Conservation (phyloP, 2,797 vertebrate genomes). For the Denticeps clupeoides region DNA sequence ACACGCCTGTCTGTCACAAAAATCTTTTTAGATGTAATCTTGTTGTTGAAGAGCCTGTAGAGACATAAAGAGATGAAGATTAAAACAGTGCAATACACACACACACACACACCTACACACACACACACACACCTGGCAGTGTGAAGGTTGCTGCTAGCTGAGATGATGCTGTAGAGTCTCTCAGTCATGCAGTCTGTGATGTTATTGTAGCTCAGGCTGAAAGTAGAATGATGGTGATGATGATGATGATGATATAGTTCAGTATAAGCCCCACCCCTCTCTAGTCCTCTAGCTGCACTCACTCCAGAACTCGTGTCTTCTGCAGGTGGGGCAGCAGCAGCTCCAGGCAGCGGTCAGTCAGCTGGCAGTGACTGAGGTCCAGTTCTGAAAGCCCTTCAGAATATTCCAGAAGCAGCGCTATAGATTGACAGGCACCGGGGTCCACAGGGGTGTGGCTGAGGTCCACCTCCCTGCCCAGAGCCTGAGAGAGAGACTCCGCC, state of each 20-base stretch:
- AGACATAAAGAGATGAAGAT: slow-evolving; percentile 2
- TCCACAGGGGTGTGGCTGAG: slow-evolving; percentile 40
- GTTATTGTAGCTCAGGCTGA: slow-evolving; percentile 39
- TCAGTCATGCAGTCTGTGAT: slow-evolving; percentile 26
- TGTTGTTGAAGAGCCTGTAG: slow-evolving; percentile 37
- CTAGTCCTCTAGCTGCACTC: slow-evolving; percentile 21
- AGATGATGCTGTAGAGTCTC: slow-evolving; percentile 22
- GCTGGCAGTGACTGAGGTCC: slow-evolving; percentile 46
- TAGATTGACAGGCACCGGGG: slow-evolving; percentile 22
- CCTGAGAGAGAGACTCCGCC: slow-evolving; percentile 22
- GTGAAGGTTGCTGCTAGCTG: slow-evolving; percentile 11
- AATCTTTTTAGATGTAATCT: slow-evolving; percentile 12
- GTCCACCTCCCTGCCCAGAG: slow-evolving; percentile 38
- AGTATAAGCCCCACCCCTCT: too few relatives aligned
- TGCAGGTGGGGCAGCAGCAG: slow-evolving; percentile 34
- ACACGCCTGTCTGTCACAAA: slow-evolving; percentile 20
- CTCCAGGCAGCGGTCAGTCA: slow-evolving; percentile 34
- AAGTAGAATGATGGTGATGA: not conserved
- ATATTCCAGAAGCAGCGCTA: slow-evolving; percentile 37
- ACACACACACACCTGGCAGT: slow-evolving; percentile 31
- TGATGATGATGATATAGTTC: too few relatives aligned
- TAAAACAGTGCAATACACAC: not conserved
- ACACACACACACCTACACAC: not conserved
- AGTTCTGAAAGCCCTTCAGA: slow-evolving; percentile 39
- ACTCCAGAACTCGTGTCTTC: slow-evolving; percentile 43